Evolutionary conservation across 2,888 invertebrate species (phyloP).

Genomic region (Scaeva pyrastri): DNA sequence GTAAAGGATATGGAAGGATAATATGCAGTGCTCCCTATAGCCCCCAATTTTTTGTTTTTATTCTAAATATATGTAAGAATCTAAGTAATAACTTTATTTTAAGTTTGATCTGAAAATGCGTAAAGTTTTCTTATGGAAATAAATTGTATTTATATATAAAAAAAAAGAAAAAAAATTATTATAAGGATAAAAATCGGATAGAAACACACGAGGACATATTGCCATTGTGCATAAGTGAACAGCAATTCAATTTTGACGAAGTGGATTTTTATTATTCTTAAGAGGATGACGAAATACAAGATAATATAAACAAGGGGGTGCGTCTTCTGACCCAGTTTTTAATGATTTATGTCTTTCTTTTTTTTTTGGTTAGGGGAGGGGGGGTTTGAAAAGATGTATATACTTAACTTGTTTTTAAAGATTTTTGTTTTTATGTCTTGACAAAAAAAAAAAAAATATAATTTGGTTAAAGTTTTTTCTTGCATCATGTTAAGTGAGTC

Average conservation of each 20-base stretch:
- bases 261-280: slow-evolving; percentile 44
- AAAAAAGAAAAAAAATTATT: slow-evolving; percentile 14
- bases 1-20: slow-evolving; percentile 13
- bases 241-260: slow-evolving; percentile 59
- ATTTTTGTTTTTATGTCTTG: too few relatives aligned
- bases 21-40: background rate
- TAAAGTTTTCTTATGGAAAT: slow-evolving; percentile 33
- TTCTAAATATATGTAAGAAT: background rate
- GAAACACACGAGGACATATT: slow-evolving; percentile 7
- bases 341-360: background rate
- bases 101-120: slow-evolving; percentile 35
- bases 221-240: slow-evolving; percentile 25
- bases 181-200: slow-evolving; percentile 31
- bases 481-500: too few relatives aligned
- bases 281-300: slow-evolving; percentile 39
- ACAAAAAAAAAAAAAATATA: too few relatives aligned
- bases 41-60: background rate
- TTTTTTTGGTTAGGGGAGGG: too few relatives aligned
- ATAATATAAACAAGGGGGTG: slow-evolving; percentile 7
- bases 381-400: too few relatives aligned
- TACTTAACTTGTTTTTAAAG: too few relatives aligned
- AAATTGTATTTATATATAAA: slow-evolving; percentile 53
- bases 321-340: slow-evolving; percentile 58
- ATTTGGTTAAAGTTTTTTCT: too few relatives aligned
- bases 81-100: slow-evolving; percentile 36